Conservation (phyloP, 2,113 vertebrate species). For the Pteruthius melanotis region DNA sequence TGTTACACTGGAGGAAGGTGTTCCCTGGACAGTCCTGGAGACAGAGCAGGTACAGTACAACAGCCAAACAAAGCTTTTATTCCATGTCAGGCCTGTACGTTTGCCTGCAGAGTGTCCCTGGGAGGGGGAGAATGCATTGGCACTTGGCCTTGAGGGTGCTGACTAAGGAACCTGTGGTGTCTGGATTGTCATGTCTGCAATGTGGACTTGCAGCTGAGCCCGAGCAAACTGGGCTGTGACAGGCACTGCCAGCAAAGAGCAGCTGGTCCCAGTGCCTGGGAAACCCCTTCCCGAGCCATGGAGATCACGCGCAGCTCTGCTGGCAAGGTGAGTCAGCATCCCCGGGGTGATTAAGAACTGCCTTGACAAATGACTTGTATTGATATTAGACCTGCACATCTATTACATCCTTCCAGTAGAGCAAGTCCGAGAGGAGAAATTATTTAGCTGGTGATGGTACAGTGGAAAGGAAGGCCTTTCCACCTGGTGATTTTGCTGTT, state of each 20-base stretch:
- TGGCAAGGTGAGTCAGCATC: slow-evolving; percentile 6
- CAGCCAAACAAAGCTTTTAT: not conserved
- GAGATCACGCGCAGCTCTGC: not conserved
- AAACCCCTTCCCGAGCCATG: not conserved
- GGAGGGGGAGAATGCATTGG: not conserved
- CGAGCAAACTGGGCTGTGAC: not conserved
- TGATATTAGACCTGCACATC: not conserved
- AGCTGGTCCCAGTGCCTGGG: not conserved
- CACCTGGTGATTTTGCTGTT: not conserved
- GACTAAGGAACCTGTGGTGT: not conserved
- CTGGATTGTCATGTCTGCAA: not conserved
- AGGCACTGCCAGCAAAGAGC: not conserved
- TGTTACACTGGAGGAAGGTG: not conserved
- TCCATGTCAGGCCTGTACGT: not conserved
- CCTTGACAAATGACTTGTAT: not conserved
- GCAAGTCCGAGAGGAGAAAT: not conserved
- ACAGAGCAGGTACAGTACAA: slow-evolving; percentile 15
- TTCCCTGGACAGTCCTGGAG: not conserved
- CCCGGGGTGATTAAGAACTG: not conserved
- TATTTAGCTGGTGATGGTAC: not conserved
- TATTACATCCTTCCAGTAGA: not conserved
- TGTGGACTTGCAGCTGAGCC: not conserved
- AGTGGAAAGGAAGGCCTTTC: not conserved
- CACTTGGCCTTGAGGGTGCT: not conserved
- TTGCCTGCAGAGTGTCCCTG: not conserved